A percentile compares a stretch with the other conserved stretches of the same genome.
phyloP scores from a whole-genome alignment of 2,113 vertebrate genomes.

The Blennius ocellaris region DNA sequence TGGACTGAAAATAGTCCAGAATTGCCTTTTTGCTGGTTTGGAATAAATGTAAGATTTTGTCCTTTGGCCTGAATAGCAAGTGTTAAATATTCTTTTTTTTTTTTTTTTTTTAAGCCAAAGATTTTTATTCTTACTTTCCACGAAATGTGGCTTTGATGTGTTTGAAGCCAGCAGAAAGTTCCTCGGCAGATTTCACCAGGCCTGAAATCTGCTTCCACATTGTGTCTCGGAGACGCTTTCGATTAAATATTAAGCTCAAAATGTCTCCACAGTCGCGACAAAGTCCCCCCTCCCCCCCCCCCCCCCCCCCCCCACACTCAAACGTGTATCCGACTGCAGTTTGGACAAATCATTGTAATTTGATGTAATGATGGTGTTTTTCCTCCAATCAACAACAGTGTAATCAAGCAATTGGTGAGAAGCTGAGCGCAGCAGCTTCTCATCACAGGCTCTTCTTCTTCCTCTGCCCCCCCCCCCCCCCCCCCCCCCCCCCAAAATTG shows the following conservation, averaged over 20 bases:
- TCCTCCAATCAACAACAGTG: constrained; percentile 63
- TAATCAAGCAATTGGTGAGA: constrained; percentile 69
- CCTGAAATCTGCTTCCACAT: neutral
- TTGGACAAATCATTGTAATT: constrained; percentile 61
- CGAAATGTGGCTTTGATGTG: too few relatives aligned
- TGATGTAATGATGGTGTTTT: constrained; percentile 61
- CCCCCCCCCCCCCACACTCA: constrained; percentile 37
- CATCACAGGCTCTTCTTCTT: constrained; percentile 23
- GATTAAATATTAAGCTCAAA: neutral
- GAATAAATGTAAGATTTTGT: too few relatives aligned
- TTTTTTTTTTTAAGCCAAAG: too few relatives aligned
- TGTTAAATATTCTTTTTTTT: too few relatives aligned
- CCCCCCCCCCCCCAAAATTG: too few relatives aligned
- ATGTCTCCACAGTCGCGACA: neutral
- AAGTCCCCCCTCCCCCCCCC: constrained; percentile 33
- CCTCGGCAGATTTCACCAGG: too few relatives aligned
- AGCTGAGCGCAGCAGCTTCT: constrained; percentile 60
- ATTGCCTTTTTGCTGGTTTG: too few relatives aligned
- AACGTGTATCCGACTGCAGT: constrained; percentile 39
- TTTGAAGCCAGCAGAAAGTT: too few relatives aligned
- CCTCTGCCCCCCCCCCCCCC: neutral
- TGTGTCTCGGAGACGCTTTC: neutral
- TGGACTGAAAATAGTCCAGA: too few relatives aligned
- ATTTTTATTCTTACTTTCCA: too few relatives aligned
- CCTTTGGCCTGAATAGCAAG: too few relatives aligned